Conservation (phyloP, 2,888 invertebrate genomes). For the Pterobdella sp. region DNA sequence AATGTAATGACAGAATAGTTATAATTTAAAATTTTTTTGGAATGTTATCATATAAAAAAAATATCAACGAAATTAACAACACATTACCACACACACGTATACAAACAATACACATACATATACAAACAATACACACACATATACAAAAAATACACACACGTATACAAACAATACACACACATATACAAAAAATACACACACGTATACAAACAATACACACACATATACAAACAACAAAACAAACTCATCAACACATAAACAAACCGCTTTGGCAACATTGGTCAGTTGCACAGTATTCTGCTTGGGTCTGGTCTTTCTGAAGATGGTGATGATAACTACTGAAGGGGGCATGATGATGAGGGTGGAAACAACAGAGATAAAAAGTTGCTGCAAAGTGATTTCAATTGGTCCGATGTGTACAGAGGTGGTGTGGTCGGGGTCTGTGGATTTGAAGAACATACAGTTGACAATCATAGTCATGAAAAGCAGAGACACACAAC, state of each 20-base stretch:
- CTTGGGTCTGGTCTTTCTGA: conserved; percentile 44
- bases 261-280: conserved; percentile 17
- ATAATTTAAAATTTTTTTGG: no score
- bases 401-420: conserved; percentile 51
- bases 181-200: no score
- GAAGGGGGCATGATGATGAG: conserved; percentile 49
- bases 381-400: conserved; percentile 52
- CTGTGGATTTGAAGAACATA: conserved; percentile 47
- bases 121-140: no score
- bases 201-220: no score
- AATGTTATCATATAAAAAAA: no score
- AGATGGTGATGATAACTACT: conserved; percentile 47
- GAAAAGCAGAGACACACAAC: conserved; percentile 49
- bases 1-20: no score
- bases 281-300: conserved; percentile 39
- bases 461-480: conserved; percentile 52
- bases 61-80: no score
- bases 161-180: no score
- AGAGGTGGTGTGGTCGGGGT: conserved; percentile 39
- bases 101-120: no score
- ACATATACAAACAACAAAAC: background rate
- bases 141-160: no score
- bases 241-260: background rate
- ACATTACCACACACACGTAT: no score
- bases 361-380: conserved; percentile 47